Conservation (phyloP, 2,888 invertebrate genomes). For the Exocentrus adspersus region DNA sequence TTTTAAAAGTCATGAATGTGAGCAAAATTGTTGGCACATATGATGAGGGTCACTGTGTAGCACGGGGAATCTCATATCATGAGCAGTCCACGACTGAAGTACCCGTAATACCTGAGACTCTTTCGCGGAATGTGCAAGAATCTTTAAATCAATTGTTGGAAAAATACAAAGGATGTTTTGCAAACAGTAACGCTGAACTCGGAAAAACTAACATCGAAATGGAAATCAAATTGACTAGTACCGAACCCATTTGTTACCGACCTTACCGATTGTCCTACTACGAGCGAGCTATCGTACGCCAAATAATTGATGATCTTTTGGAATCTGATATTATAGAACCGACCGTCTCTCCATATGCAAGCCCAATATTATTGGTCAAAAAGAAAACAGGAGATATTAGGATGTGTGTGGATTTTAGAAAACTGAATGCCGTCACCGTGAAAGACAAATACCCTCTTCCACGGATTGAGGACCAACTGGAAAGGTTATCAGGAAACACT, state of each 20-base stretch:
- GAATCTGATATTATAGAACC: background rate
- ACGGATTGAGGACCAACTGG: constrained; percentile 17
- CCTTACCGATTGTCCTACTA: constrained; percentile 13
- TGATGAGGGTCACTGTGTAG: background rate
- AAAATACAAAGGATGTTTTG: background rate
- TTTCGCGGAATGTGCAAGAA: background rate
- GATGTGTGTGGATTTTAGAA: background rate
- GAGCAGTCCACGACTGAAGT: background rate
- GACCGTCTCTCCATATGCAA: constrained; percentile 3
- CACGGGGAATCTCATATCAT: background rate
- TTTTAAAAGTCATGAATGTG: background rate
- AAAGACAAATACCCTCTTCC: constrained; percentile 12
- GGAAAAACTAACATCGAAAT: constrained; percentile 13
- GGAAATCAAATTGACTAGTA: constrained; percentile 9
- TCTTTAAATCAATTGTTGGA: background rate
- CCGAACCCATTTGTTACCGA: constrained; percentile 1
- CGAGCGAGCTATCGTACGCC: background rate
- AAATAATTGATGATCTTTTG: background rate
- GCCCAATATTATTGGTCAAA: background rate
- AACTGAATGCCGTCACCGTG: background rate
- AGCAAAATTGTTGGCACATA: background rate
- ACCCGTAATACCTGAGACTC: background rate
- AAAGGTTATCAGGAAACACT: constrained; percentile 9
- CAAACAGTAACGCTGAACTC: background rate
- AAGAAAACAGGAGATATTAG: constrained; percentile 1